Conservation (phyloP, 2,797 vertebrate species). For the Mustela erminea region DNA sequence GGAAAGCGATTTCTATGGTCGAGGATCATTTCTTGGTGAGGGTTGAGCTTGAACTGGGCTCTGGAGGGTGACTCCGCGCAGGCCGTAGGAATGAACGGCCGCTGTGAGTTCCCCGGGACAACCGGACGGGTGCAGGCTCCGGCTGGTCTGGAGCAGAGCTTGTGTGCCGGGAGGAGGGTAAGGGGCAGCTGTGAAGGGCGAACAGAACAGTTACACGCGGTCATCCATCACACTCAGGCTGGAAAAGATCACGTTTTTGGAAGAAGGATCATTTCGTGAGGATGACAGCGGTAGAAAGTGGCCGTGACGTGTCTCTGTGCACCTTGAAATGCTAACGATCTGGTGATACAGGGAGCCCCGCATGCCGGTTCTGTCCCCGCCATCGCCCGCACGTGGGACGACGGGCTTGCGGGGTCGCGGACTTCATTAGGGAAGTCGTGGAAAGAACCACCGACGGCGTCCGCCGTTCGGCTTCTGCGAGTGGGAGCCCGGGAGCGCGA, state of each 20-base stretch:
- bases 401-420: rapidly evolving
- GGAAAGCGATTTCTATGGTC: no score
- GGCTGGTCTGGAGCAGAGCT: rapidly evolving
- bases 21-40: no score
- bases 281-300: no score
- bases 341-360: rapidly evolving
- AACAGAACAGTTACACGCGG: no score
- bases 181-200: neutral
- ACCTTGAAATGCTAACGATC: rapidly evolving
- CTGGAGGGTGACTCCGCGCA: no score
- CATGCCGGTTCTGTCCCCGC: rapidly evolving
- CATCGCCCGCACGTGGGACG: rapidly evolving
- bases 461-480: rapidly evolving
- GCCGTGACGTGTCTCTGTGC: neutral
- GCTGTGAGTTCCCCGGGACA: no score
- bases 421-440: rapidly evolving
- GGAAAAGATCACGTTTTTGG: neutral
- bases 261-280: rapidly evolving
- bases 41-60: no score
- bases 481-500: neutral
- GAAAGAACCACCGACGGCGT: rapidly evolving
- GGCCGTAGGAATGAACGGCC: no score
- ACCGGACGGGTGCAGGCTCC: rapidly evolving
- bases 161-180: rapidly evolving
- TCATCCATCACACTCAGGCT: neutral